These are phyloP conservation scores for Lathronympha strigana DNA, from an alignment of 2,888 invertebrate genomes.

Conservation along the genomic window DNA sequence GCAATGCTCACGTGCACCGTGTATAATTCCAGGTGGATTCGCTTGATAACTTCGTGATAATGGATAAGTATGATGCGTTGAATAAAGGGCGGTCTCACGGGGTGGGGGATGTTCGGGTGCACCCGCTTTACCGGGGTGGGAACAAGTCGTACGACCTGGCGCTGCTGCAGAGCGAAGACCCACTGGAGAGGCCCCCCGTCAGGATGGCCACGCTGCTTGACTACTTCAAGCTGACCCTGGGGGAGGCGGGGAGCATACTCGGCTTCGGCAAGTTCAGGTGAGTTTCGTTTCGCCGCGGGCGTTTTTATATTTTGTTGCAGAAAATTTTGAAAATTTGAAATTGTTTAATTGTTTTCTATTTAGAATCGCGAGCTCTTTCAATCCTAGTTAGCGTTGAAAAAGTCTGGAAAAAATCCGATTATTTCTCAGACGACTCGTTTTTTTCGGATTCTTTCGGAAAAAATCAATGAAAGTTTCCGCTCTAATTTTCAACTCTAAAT, in stretches of 20 bases:
- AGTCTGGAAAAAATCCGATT: too few relatives aligned
- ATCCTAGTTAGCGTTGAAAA: too few relatives aligned
- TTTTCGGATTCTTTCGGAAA: too few relatives aligned
- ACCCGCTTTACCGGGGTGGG: conserved; percentile 61
- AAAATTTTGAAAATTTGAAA: too few relatives aligned
- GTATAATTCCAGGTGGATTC: conserved; percentile 52
- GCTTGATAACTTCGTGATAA: conserved; percentile 66
- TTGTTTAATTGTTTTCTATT: too few relatives aligned
- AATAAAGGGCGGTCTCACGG: conserved; percentile 51
- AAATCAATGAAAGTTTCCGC: too few relatives aligned
- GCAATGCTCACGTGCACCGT: too few relatives aligned
- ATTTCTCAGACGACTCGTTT: too few relatives aligned
- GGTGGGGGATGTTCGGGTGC: conserved; percentile 60
- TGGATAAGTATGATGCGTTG: conserved; percentile 56
- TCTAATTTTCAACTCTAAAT: too few relatives aligned
- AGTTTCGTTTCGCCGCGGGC: not conserved
- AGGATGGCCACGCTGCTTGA: conserved; percentile 57
- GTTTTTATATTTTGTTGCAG: too few relatives aligned
- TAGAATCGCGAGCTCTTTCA: too few relatives aligned
- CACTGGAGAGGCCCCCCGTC: conserved; percentile 45
- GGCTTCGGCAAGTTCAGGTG: conserved; percentile 70
- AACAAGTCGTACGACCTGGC: conserved; percentile 61
- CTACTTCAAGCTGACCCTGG: conserved; percentile 60
- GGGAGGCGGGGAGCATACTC: conserved; percentile 62
- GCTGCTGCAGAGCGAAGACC: conserved; percentile 57